Evolutionary conservation across 2,113 vertebrate species (phyloP).

Genomic region (Tragelaphus imberbis): DNA sequence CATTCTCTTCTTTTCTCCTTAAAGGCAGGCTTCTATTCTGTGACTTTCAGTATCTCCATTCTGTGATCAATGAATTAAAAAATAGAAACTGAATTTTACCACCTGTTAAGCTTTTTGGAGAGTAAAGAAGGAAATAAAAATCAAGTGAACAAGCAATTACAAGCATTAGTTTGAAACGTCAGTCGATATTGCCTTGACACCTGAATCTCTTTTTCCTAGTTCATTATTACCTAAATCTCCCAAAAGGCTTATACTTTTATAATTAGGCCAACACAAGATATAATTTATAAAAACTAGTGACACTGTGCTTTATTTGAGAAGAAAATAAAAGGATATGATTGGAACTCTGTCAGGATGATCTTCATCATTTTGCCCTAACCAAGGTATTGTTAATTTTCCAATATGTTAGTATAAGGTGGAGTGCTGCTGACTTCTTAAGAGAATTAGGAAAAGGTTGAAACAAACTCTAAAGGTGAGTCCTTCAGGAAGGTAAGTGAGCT

Average conservation of each 20-base stretch:
- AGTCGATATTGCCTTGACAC: neutral
- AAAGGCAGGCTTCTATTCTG: neutral
- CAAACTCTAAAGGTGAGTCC: neutral
- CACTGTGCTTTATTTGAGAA: conserved; percentile 66
- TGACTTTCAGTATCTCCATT: neutral
- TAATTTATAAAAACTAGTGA: conserved; percentile 51
- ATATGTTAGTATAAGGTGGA: neutral
- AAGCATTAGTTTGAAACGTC: conserved; percentile 14
- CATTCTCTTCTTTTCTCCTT: neutral
- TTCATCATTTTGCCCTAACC: neutral
- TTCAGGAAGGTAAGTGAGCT: neutral
- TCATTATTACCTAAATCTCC: neutral
- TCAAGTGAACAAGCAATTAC: neutral
- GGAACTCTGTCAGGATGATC: neutral
- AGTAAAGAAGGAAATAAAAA: conserved; percentile 20
- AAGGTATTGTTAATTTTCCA: neutral
- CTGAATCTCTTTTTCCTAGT: neutral
- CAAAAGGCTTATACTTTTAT: conserved; percentile 10
- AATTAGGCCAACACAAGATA: conserved; percentile 21
- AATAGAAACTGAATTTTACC: conserved; percentile 29
- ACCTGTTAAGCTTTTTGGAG: neutral
- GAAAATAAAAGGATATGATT: conserved; percentile 34
- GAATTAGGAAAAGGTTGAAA: conserved; percentile 16
- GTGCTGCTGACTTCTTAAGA: conserved; percentile 25
- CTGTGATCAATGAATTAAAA: neutral